Base-by-base conservation (phyloP, 2,797 vertebrate species). In the Danio kyathit region DNA sequence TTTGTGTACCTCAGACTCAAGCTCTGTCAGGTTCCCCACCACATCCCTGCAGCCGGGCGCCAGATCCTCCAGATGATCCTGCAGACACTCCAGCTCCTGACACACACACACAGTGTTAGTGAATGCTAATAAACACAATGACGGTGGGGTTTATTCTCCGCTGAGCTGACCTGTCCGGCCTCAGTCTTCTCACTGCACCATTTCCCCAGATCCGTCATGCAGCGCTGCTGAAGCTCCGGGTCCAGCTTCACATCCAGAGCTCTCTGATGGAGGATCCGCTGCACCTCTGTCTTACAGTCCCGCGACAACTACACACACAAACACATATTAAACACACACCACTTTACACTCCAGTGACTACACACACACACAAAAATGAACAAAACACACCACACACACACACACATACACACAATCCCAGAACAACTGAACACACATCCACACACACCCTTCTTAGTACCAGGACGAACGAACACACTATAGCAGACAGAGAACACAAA, bases 141-240 rank as follows among this genome's bases (percentile, higher is more conserved):
- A 48, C 46, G 1, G 46, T 48, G 46, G 46, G 1, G 11, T 7
- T 2, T 7, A 48, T 29, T 29, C 29, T 29, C 46, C 46, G 46
- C 46, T 29, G 29, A 48, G 11, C 46, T 52, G 74, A 97, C 96
- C 95, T 99, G 97, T 49, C 98, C 97, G 0, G 95, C 82, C 78
- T 99, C 97, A 0, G 96, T 97, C 88, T 99, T 99, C 72, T 99
- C 97, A 64, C 96, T 99, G 91, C 98, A 99, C 98, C 98, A 99
- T 82, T 99, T 99, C 1, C 98, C 98, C 19, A 99, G 85, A 84
- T 99, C 98, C 0, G 94, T 96, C 93, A 99, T 96, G 88, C 98
- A 99, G 83, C 96, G 96, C 75, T 94, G 94, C 91, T 99, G 98
- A 29, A 99, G 94, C 38, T 94, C 92, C 0, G 98, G 98, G 78